These are phyloP conservation scores for Telmatherina bonti DNA, from an alignment of 2,797 vertebrate species.

Conservation along the genomic window DNA sequence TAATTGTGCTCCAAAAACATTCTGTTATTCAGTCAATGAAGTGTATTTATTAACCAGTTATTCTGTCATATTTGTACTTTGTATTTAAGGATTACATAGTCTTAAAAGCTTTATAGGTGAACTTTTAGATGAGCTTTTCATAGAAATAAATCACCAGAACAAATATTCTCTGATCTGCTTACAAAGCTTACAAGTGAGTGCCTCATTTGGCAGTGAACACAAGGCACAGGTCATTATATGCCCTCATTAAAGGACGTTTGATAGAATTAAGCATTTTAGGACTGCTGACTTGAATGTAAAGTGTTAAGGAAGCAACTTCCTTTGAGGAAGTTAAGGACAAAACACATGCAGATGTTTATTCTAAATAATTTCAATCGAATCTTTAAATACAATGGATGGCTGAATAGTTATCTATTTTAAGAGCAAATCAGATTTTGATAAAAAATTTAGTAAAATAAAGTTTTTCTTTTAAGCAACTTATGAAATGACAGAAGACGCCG, in stretches of 20 bases:
- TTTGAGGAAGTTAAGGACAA: constrained; percentile 42
- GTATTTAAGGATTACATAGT: constrained; percentile 27
- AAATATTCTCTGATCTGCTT: constrained; percentile 49
- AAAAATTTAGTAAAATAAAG: constrained; percentile 10
- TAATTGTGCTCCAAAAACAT: neutral
- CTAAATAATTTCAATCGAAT: constrained; percentile 45
- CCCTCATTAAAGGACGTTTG: constrained; percentile 66
- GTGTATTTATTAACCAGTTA: neutral
- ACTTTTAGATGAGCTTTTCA: constrained; percentile 35
- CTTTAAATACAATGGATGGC: constrained; percentile 8
- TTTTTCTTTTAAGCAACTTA: neutral
- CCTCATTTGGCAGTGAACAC: constrained; percentile 18
- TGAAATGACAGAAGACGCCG: constrained; percentile 30
- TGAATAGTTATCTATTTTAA: constrained; percentile 12
- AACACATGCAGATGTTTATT: constrained; percentile 60
- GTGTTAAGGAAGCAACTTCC: constrained; percentile 32
- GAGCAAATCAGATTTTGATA: constrained; percentile 14
- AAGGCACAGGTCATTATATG: constrained; percentile 39
- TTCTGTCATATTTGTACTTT: neutral
- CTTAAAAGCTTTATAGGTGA: constrained; percentile 41
- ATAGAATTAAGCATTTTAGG: constrained; percentile 70
- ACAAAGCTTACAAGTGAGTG: constrained; percentile 48
- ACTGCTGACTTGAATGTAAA: constrained; percentile 45
- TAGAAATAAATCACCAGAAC: constrained; percentile 32
- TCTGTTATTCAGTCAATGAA: neutral